Conservation (phyloP, 35 echinoderm and acorn worm genomes). For the Apostichopus californicus region DNA sequence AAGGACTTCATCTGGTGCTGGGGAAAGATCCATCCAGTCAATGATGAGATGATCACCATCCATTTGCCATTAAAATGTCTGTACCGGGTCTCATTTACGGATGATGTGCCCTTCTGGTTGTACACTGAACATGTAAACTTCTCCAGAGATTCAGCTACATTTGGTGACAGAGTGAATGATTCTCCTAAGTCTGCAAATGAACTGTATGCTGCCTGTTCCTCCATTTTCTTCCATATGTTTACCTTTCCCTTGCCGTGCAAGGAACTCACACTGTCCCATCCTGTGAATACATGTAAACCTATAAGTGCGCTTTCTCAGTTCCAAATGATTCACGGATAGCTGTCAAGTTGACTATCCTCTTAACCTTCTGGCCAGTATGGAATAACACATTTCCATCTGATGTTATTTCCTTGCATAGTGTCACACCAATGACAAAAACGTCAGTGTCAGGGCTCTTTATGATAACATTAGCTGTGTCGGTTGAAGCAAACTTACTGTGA, state of each 20-base stretch:
- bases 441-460: constrained; percentile 37
- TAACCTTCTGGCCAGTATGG: constrained; percentile 53
- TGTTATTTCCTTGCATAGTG: constrained; percentile 6
- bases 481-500: neutral
- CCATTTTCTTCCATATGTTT: neutral
- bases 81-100: constrained; percentile 30
- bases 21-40: constrained; percentile 22
- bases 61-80: constrained; percentile 45
- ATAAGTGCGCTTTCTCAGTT: neutral
- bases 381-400: constrained; percentile 36
- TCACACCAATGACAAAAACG: constrained; percentile 52
- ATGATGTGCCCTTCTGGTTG: neutral
- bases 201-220: too few species aligned
- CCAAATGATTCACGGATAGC: constrained; percentile 39
- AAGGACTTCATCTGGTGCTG: too few species aligned
- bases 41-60: constrained; percentile 12
- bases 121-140: constrained; percentile 56
- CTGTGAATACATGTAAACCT: neutral
- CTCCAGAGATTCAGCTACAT: too few species aligned
- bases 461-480: neutral
- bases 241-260: neutral
- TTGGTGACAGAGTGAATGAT: too few species aligned
- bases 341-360: neutral
- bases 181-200: too few species aligned
- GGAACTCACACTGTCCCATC: neutral